Base-by-base conservation (phyloP, 2,797 vertebrate genomes). In the Periparus ater region DNA sequence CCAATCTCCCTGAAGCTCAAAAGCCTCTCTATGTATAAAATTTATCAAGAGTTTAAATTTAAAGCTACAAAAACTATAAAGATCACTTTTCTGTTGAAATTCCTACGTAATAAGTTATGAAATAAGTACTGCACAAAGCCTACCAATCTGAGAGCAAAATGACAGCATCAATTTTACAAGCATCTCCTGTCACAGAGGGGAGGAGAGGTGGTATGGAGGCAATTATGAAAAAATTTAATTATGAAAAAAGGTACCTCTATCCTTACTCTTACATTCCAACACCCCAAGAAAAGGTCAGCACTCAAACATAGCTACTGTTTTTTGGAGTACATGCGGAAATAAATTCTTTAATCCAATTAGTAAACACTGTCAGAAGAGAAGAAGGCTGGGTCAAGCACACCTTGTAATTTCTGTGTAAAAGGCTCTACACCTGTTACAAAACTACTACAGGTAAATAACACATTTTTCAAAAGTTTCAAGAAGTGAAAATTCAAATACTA, bases 101-200 rank as follows among this genome's bases (percentile, higher is more conserved):
- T 62, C 26, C 40, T 51, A 36, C 0, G 0, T 10, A n/a, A 9
- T 1, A 50, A 30, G 17, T 55, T 44, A 60, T 36, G 16, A 60
- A 85, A 9, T 21, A 51, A 60, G 29, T 55, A 27, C 40, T 25
- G n/a, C 40, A 78, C 16, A 27, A 57, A 70, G 38, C 34, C 65
- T 50, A 44, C 11, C 4, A 44, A 51, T 21, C 8, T 48, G 29
- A 25, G 13, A 51, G 44, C 7, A 62, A 13, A 71, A 55, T 8
- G 21, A 45, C 25, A 89, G 32, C 23, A 58, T 5, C 70, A 23
- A 17, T 16, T 76, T 73, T n/a, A 67, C 40, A 75, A 58, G 62
- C 14, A 53, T 42, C 5, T 53, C 42, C 19, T 32, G 6, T 5
- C 30, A 21, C 2, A 51, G 34, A 9, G 3, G 17, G 38, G 21